Evolutionary conservation across 30 jellyfish, hydroid and myxozoan genomes (phyloP), one percentile per base, ranked within the genome.

Genomic region (Aurelia aurita): DNA sequence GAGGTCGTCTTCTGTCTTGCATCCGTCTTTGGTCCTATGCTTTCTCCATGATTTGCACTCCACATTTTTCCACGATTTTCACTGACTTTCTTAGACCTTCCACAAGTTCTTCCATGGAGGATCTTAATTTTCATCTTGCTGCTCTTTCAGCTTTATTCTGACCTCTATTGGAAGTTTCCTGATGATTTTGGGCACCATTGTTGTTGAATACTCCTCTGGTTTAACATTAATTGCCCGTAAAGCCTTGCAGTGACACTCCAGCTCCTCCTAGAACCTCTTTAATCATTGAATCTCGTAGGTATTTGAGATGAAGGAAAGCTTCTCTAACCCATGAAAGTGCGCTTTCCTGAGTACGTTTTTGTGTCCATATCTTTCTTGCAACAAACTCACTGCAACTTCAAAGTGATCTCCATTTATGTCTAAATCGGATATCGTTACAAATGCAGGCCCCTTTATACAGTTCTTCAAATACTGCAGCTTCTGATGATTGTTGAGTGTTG

Each of bases 361-460:
- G 46, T 65, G 91, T 26, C 86, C 86, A 81, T 66, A 81, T 35
- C 85, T 28, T 23, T 81, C 91, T 22, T 68, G 21, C 85, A 84
- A 66, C 54, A 68, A 67, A 14, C 1, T 20, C n/a, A 68, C 72
- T 5, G 88, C 94, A n/a, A 23, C 80, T 13, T 44, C 61, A 58
- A 34, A 57, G 43, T 53, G 58, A 20, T 84, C 94, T 59, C 74
- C 82, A 1, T 39, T 70, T 73, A 72, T 6, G 59, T 69, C 70
- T 26, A 70, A 46, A 44, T 43, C 81, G 7, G 87, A 70, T 19
- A 70, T 53, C 0, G 94, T 47, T 74, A 60, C 73, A 44, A 55
- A 84, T 27, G 94, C 81, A 47, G 80, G 74, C 15, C 88, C 87
- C 75, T 43, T 71, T 44, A 69, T 14, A 46, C 84, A n/a, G 75